Evolutionary conservation across 1,140 invertebrate genomes (phyloP), one percentile per base, ranked within the genome.

Genomic region (Reticulitermes speratus): DNA sequence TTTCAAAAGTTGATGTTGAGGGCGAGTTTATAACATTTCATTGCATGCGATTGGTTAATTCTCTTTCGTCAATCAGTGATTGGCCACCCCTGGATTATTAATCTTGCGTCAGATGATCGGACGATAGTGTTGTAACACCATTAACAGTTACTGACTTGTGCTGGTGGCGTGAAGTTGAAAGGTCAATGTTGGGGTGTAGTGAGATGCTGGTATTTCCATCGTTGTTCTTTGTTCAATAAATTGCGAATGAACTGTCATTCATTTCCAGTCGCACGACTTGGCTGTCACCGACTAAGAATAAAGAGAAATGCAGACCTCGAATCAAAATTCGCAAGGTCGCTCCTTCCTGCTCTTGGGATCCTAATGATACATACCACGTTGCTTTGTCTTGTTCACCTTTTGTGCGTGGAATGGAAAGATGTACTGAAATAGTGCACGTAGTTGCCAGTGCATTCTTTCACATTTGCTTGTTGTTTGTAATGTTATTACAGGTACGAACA

Each of bases 171-270:
- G 12, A 30, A 75, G 65, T 25, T 75, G 65, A 75, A 75, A 75
- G 65, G 65, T 75, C 65, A 75, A 75, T 75, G 65, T 75, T 75
- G 65, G 65, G 65, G 65, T 75, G 65, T 75, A 75, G 65, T 75
- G 25, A 75, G 14, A 25, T 75, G 25, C n/a, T 75, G 65, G 65
- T 75, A 75, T 75, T 30, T n/a, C 65, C 65, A 11, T 55, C 14
- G 19, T 55, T 55, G 19, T 12, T 55, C 52, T 55, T 16, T 55
- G 52, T 55, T 55, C 52, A 55, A 55, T 55, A 55, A 55, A 55
- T 55, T 55, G 52, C 14, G 19, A 75, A 30, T 14, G n/a, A 30
- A 75, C 25, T 75, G 65, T 75, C 65, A 75, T 75, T 75, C 65
- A 75, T 75, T 75, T 75, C n/a, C 11, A 19, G 25, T 14, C 30